Percentiles rank a stretch among this genome's conserved stretches.
Evolutionary conservation across 2,888 invertebrate genomes (phyloP).

Genomic region (Alcis repandata): DNA sequence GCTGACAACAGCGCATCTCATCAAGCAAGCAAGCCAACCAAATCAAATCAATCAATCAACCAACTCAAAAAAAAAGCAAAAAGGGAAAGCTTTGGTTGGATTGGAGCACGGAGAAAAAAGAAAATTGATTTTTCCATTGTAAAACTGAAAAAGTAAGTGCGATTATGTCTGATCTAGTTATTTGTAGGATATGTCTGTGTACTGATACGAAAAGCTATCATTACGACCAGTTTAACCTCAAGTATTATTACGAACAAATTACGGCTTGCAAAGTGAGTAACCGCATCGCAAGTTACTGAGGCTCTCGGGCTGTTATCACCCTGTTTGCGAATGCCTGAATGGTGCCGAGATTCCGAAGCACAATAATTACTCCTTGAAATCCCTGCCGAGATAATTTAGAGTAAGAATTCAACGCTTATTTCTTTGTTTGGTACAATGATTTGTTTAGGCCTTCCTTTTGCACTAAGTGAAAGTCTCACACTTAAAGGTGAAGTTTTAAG

Average conservation of each 20-base stretch:
- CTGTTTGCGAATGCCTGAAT: slow-evolving; percentile 17
- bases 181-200: slow-evolving; percentile 63
- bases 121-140: slow-evolving; percentile 39
- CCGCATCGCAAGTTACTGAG: slow-evolving; percentile 58
- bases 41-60: not conserved
- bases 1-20: not conserved
- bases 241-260: slow-evolving; percentile 65
- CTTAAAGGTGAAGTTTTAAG: not conserved
- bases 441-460: not conserved
- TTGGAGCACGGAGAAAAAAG: slow-evolving; percentile 33
- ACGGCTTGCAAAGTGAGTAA: slow-evolving; percentile 63
- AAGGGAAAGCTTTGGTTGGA: slow-evolving; percentile 32
- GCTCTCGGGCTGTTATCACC: slow-evolving; percentile 19
- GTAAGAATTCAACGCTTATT: slow-evolving; percentile 10
- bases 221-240: slow-evolving; percentile 58
- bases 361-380: slow-evolving; percentile 16
- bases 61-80: slow-evolving; percentile 19
- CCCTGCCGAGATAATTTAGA: slow-evolving; percentile 6
- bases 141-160: slow-evolving; percentile 38
- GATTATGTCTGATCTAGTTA: slow-evolving; percentile 58
- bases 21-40: slow-evolving; percentile 6
- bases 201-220: slow-evolving; percentile 62
- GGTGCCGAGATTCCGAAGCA: slow-evolving; percentile 15
- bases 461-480: slow-evolving; percentile 22
- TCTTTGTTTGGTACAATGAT: slow-evolving; percentile 18